Base-by-base conservation (phyloP, 2,113 vertebrate genomes). In the Rhipidura dahli region DNA sequence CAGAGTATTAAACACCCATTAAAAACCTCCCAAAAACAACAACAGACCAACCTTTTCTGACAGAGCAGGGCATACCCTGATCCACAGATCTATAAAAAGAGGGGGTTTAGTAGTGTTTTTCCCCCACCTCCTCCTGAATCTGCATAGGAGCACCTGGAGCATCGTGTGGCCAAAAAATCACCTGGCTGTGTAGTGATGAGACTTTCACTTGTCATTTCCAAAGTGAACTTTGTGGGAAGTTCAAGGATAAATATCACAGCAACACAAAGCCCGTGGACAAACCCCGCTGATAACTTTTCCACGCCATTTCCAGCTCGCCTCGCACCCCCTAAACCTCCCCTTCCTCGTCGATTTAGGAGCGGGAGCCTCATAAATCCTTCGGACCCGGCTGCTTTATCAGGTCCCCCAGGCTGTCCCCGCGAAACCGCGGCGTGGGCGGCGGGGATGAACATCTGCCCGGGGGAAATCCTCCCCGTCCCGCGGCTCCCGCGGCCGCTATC, bases 1-100 rank as follows among this genome's bases (percentile, higher is more conserved):
- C 11, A 26, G 37, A 33, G 57, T 49, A 70, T 61, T 94, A 93
- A 97, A 81, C 79, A 72, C 56, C 56, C 82, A 35, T 59, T 51
- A 26, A 69, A 50, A 31, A 22, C 14, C 7, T 8, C 22, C 31
- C 2, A 40, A 39, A 40, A 35, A 1, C 69, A 51, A 37, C 22
- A 60, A 13, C 21, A 30, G 78, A 64, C 3, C 30, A 57, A 27
- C 1, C 3, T 71, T 60, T 83, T 45, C 65, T 17, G 49, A 88
- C 2, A 28, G 33, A 95, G 37, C 60, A 39, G 27, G 49, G 31
- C 22, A 8, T 20, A 18, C 61, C 57, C 16, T 3, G 9, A 45
- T 39, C n/a, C 54, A 47, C 47, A 54, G 49, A 50, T 6, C 47
- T 33, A 26, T 1, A 24, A 26, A 53, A 87, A 68, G 24, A 30